A percentile compares a stretch with the other conserved stretches of the same genome.
Evolutionary conservation across 2,888 invertebrate species (phyloP).

Genomic region (Tetanocera ferruginea): DNA sequence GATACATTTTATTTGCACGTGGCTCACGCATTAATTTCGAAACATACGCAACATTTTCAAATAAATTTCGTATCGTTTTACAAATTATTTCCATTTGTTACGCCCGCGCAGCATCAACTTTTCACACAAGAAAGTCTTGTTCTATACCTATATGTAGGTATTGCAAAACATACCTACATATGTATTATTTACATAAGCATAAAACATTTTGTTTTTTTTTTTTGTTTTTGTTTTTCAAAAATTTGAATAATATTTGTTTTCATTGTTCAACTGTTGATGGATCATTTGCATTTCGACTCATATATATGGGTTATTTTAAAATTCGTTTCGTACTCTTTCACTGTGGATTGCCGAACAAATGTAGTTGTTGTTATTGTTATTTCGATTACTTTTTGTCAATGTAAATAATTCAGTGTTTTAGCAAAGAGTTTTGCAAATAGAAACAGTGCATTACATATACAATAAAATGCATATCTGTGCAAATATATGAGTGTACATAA

Average conservation of each 20-base stretch:
- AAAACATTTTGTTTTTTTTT: not conserved
- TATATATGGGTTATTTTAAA: not conserved
- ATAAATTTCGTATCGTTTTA: too few relatives aligned
- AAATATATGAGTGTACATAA: too few relatives aligned
- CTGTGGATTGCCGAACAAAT: not conserved
- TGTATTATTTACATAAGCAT: too few relatives aligned
- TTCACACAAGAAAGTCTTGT: too few relatives aligned
- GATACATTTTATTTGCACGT: too few relatives aligned
- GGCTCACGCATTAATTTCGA: too few relatives aligned
- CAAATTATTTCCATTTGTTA: too few relatives aligned
- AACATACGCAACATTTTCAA: too few relatives aligned
- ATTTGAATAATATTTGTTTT: slow-evolving; percentile 7
- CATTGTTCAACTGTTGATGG: not conserved
- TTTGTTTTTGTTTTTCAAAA: too few relatives aligned
- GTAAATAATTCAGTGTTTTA: slow-evolving; percentile 15
- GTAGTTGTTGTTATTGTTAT: not conserved
- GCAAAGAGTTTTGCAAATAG: not conserved
- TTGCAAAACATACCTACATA: too few relatives aligned
- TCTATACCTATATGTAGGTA: too few relatives aligned
- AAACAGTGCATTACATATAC: not conserved
- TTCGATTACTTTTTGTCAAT: not conserved
- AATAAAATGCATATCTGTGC: slow-evolving; percentile 1
- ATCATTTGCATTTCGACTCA: slow-evolving; percentile 13
- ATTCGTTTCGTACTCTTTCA: not conserved
- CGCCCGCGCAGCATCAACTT: too few relatives aligned